phyloP scores from a whole-genome alignment of 2,797 vertebrate genomes.

The Myotis pilosus region DNA sequence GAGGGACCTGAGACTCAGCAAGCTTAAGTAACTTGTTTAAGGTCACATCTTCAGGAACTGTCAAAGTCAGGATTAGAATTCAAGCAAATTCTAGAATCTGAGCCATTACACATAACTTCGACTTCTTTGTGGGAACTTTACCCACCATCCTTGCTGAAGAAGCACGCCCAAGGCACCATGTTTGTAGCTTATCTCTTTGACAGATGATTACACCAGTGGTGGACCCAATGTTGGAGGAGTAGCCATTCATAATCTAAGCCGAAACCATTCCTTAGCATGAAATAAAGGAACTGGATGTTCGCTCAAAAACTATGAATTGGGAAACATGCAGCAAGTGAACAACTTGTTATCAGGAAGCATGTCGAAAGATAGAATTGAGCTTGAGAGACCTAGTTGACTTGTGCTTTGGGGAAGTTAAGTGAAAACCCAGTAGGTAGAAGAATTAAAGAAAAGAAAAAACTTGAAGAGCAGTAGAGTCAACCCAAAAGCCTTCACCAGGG shows the following conservation, averaged over 20 bases:
- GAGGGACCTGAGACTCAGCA: background rate
- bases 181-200: background rate
- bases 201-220: background rate
- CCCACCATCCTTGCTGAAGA: background rate
- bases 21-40: background rate
- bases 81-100: background rate
- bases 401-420: background rate
- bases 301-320: background rate
- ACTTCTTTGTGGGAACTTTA: background rate
- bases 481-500: background rate
- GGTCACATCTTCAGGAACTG: background rate
- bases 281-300: background rate
- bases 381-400: background rate
- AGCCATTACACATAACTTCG: background rate
- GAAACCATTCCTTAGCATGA: background rate
- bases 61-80: background rate
- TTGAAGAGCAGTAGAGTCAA: background rate
- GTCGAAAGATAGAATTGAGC: background rate
- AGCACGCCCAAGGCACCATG: accelerated
- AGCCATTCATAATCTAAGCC: background rate
- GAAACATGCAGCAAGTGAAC: background rate
- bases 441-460: background rate
- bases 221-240: background rate
- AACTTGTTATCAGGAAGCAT: background rate
- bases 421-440: background rate